Percentiles rank a stretch among this genome's conserved stretches.
These are phyloP conservation scores for Dorcus hopei DNA, from an alignment of 2,888 invertebrate species.

Conservation along the genomic window DNA sequence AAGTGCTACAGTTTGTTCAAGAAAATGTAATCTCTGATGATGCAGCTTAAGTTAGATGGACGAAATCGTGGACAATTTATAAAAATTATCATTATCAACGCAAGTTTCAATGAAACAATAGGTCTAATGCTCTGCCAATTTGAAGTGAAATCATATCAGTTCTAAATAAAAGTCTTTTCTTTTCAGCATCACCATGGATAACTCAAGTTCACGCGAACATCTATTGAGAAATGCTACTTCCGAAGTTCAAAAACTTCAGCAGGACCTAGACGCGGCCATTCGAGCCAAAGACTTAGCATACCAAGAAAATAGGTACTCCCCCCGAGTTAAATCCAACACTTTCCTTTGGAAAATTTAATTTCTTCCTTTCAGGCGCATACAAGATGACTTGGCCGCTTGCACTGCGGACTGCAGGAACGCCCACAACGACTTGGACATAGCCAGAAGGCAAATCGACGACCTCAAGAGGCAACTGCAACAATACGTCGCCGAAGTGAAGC, in stretches of 20 bases:
- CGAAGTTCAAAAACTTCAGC: constrained; percentile 58
- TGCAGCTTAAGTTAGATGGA: no score
- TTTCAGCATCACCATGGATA: constrained; percentile 37
- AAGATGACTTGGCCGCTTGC: constrained; percentile 66
- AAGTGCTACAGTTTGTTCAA: no score
- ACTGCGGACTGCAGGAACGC: constrained; percentile 60
- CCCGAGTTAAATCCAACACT: neutral
- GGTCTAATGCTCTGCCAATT: no score
- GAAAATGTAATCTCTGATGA: no score
- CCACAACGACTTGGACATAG: constrained; percentile 66
- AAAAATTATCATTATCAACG: no score
- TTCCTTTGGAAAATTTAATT: neutral
- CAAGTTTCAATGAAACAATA: no score
- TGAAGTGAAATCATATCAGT: no score
- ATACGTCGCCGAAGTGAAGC: constrained; percentile 76
- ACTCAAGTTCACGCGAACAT: constrained; percentile 51
- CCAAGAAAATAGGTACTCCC: constrained; percentile 56
- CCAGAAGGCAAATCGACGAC: constrained; percentile 68
- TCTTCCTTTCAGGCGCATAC: constrained; percentile 57
- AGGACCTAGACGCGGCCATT: constrained; percentile 57
- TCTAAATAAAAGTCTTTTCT: no score
- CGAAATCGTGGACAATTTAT: no score
- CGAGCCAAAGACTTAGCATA: constrained; percentile 59
- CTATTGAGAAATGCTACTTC: constrained; percentile 52
- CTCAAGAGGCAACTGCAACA: constrained; percentile 75